Conservation (phyloP, 2,888 invertebrate genomes). For the Philaethria dido region DNA sequence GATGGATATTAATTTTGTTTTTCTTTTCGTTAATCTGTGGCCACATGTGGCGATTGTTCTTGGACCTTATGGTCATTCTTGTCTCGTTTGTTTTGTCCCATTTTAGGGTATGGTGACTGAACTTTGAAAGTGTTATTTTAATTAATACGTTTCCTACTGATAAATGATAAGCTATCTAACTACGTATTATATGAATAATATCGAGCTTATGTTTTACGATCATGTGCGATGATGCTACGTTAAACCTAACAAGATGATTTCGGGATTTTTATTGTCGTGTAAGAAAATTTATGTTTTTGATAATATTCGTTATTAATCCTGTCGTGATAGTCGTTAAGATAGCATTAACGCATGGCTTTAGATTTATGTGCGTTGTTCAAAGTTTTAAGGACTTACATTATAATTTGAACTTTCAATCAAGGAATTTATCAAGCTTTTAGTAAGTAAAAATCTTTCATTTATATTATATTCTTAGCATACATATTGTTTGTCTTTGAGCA, state of each 20-base stretch:
- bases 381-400: conserved; percentile 16
- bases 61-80: conserved; percentile 80
- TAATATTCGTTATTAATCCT: conserved; percentile 25
- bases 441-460: too few relatives aligned
- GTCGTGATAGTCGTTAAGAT: conserved; percentile 24
- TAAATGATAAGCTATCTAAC: conserved; percentile 13
- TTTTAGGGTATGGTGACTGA: conserved; percentile 64
- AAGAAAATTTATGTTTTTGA: conserved; percentile 24
- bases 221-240: background rate
- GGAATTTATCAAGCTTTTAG: background rate
- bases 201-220: conserved; percentile 16
- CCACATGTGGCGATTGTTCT: conserved; percentile 83
- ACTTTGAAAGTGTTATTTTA: conserved; percentile 74
- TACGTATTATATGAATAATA: conserved; percentile 2
- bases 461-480: too few relatives aligned
- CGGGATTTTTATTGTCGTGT: conserved; percentile 22
- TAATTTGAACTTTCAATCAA: conserved; percentile 7
- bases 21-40: conserved; percentile 80
- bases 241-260: conserved; percentile 21
- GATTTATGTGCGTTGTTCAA: conserved; percentile 15
- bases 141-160: conserved; percentile 67
- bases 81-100: conserved; percentile 53
- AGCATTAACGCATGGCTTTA: conserved; percentile 16
- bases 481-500: too few relatives aligned
- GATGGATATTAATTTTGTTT: conserved; percentile 73